These are phyloP conservation scores for Myiothlypis coronata DNA, from an alignment of 2,797 vertebrate genomes.

Conservation along the genomic window DNA sequence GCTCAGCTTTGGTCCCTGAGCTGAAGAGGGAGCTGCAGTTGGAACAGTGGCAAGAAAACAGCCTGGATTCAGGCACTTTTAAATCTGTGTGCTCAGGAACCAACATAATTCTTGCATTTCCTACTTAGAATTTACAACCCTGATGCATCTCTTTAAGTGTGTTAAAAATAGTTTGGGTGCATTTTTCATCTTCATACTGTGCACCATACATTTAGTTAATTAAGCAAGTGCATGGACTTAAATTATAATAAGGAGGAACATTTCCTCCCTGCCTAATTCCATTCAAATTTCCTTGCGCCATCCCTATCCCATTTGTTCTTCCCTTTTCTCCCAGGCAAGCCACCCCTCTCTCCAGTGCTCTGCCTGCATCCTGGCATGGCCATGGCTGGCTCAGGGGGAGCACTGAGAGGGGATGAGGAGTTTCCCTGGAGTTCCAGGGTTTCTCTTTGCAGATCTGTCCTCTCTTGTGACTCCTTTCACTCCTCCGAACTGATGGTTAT, in stretches of 20 bases:
- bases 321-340: not conserved
- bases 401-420: not conserved
- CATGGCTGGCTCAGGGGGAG: fast-evolving
- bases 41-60: not conserved
- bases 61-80: not conserved
- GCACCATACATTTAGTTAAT: conserved; percentile 21
- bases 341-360: not conserved
- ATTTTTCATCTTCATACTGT: not conserved
- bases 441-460: not conserved
- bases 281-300: not conserved
- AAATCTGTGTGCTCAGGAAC: not conserved
- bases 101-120: not conserved
- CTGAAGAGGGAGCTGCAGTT: not conserved
- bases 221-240: not conserved
- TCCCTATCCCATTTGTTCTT: not conserved
- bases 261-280: not conserved
- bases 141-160: not conserved
- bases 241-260: not conserved
- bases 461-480: not conserved
- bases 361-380: not conserved
- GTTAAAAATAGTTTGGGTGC: conserved; percentile 48
- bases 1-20: not conserved
- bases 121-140: not conserved
- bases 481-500: not conserved
- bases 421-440: not conserved